phyloP scores from a whole-genome alignment of 1,140 invertebrate species.

The Neodiprion virginianus region DNA sequence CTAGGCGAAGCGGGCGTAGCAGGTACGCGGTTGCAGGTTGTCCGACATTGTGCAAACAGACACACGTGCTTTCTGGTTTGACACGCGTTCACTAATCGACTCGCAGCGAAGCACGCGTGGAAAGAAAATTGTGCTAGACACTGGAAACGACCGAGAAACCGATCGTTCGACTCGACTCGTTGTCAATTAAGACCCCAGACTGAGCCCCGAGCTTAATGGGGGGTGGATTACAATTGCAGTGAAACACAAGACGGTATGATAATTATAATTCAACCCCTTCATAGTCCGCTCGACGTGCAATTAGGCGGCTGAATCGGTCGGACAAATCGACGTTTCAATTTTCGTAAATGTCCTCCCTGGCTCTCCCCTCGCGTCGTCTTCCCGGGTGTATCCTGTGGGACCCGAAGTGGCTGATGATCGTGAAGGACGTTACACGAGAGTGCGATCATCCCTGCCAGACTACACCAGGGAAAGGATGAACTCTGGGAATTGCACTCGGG shows the following conservation, averaged over 20 bases:
- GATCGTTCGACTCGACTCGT: no score
- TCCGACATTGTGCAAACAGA: background rate
- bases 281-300: slow-evolving; percentile 47
- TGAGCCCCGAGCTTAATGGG: background rate
- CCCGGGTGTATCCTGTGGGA: background rate
- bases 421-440: background rate
- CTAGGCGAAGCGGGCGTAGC: background rate
- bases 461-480: background rate
- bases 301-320: slow-evolving; percentile 52
- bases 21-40: background rate
- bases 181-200: no score
- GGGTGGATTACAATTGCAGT: background rate
- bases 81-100: background rate
- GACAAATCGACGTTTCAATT: slow-evolving; percentile 64
- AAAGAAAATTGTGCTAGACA: no score
- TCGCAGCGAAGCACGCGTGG: no score
- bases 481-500: slow-evolving; percentile 17
- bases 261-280: slow-evolving; percentile 1
- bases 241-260: background rate
- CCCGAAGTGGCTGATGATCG: background rate
- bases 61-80: background rate
- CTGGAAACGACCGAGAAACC: no score
- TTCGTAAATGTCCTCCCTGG: slow-evolving; percentile 54
- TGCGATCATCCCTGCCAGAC: background rate
- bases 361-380: background rate